A percentile compares a stretch with the other conserved stretches of the same genome.
phyloP scores from a whole-genome alignment of 1,140 invertebrate species.

The Rhyacophila brunnea region DNA sequence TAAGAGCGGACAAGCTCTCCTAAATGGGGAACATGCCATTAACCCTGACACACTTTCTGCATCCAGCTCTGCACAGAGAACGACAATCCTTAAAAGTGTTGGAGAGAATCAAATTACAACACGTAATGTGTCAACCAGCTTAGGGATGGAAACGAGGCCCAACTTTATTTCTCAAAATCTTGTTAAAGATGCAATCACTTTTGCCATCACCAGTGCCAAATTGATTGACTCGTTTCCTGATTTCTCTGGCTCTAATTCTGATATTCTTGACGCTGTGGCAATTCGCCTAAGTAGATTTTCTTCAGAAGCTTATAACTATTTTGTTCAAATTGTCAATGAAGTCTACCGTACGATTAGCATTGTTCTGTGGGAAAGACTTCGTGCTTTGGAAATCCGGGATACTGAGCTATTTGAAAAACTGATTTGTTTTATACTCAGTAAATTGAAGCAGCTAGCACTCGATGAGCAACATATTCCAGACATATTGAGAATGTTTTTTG shows the following conservation, averaged over 20 bases:
- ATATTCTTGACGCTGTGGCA: not conserved
- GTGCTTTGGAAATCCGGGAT: not conserved
- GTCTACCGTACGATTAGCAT: not conserved
- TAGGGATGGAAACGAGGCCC: not conserved
- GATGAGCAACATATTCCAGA: not conserved
- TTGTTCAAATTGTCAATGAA: not conserved
- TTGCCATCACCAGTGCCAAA: not conserved
- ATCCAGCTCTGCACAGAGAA: not conserved
- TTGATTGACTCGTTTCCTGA: not conserved
- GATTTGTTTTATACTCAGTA: constrained; percentile 1
- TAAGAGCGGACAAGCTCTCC: constrained; percentile 7
- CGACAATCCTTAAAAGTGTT: constrained; percentile 7
- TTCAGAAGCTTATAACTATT: not conserved
- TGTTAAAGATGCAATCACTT: not conserved
- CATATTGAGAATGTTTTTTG: constrained; percentile 4
- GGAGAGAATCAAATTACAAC: constrained; percentile 8
- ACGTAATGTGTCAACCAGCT: constrained; percentile 13
- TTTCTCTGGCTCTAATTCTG: too few relatives aligned
- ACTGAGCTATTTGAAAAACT: constrained; percentile 10
- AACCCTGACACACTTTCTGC: constrained; percentile 15
- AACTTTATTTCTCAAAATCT: not conserved
- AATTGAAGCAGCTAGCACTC: constrained; percentile 4
- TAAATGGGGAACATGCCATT: constrained; percentile 18
- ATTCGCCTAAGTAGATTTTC: not conserved
- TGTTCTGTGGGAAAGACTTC: not conserved